These are phyloP conservation scores for Ennomos erosarius DNA, from an alignment of 2,888 invertebrate species.

Conservation along the genomic window DNA sequence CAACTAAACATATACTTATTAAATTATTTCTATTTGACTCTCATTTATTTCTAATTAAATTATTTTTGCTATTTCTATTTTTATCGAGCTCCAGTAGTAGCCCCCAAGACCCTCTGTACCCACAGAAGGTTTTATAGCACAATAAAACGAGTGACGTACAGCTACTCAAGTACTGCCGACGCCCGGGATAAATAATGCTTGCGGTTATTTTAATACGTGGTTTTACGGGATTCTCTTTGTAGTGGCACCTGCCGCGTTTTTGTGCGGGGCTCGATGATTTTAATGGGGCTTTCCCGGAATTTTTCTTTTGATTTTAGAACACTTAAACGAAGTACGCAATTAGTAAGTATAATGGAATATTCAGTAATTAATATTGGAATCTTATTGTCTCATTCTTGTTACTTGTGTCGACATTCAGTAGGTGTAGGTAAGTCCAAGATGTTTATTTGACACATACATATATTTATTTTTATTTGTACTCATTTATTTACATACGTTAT, in stretches of 20 bases:
- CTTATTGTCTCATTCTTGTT: no score
- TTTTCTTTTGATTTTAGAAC: conserved; percentile 8
- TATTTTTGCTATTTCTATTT: no score
- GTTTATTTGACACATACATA: no score
- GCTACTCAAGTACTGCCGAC: conserved; percentile 23
- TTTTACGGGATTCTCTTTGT: conserved; percentile 31
- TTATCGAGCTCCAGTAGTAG: conserved; percentile 14
- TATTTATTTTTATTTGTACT: no score
- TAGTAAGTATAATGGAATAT: not conserved
- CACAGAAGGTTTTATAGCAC: conserved; percentile 28
- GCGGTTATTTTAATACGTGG: conserved; percentile 35
- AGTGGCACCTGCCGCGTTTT: conserved; percentile 17
- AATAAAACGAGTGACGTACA: conserved; percentile 33
- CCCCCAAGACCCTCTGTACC: conserved; percentile 12
- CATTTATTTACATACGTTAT: no score
- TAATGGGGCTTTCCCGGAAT: conserved; percentile 3
- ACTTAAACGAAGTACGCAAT: conserved; percentile 2
- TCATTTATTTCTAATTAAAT: no score
- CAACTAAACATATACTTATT: no score
- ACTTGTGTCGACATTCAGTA: no score
- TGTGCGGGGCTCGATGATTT: conserved; percentile 16
- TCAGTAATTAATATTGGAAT: no score
- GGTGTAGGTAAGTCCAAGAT: no score
- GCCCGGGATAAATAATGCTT: conserved; percentile 24
- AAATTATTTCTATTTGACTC: no score